Evolutionary conservation across 2,797 vertebrate genomes (phyloP).

Genomic region (Darevskia mixta): DNA sequence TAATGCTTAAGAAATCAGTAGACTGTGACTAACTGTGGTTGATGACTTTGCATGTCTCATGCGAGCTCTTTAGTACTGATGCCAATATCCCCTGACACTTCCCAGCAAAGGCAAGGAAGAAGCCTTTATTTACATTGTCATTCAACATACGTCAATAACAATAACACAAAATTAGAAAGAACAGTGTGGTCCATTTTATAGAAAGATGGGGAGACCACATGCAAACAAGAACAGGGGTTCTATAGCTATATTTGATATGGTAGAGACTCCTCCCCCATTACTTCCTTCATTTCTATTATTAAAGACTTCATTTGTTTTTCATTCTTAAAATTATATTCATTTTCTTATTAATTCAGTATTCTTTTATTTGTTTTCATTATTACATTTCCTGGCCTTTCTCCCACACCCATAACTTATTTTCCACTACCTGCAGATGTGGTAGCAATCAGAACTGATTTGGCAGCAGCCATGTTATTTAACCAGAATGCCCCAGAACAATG

Average conservation of each 20-base stretch:
- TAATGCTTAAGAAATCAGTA: background rate
- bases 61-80: background rate
- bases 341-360: background rate
- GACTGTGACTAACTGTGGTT: conserved; percentile 17
- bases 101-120: background rate
- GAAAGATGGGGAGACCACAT: background rate
- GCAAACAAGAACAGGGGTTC: background rate
- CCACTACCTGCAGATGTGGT: background rate
- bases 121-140: background rate
- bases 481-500: background rate
- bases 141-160: background rate
- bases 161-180: background rate
- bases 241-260: background rate
- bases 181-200: background rate
- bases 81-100: background rate
- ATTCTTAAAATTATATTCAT: background rate
- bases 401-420: background rate
- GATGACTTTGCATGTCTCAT: background rate
- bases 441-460: background rate
- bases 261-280: background rate
- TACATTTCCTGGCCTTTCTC: background rate
- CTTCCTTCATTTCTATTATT: background rate
- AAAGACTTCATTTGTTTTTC: background rate
- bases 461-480: background rate
- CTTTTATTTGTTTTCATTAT: background rate